Conservation (phyloP, 2,113 vertebrate genomes). For the Ptilonorhynchus violaceus region DNA sequence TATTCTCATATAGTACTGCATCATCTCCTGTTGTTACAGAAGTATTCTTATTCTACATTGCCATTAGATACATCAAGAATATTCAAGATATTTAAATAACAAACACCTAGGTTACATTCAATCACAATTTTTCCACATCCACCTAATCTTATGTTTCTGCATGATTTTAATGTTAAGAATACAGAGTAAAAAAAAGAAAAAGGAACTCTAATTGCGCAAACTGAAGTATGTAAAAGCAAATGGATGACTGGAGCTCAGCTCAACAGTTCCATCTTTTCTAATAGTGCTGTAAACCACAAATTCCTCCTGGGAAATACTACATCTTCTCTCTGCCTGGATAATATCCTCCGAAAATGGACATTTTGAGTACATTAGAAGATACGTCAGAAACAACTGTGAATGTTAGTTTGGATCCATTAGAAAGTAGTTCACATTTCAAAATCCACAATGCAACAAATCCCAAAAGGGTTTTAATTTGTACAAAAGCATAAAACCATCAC, state of each 20-base stretch:
- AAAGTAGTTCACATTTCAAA: background rate
- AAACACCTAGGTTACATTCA: background rate
- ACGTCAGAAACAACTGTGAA: background rate
- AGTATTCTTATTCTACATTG: background rate
- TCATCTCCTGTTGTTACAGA: background rate
- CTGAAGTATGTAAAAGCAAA: background rate
- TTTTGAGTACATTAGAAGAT: background rate
- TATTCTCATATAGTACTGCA: background rate
- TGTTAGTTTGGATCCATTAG: background rate
- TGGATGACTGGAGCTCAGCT: background rate
- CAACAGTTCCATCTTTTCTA: background rate
- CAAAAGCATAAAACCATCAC: background rate
- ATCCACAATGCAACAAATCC: background rate
- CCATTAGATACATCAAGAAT: background rate
- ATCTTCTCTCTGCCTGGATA: background rate
- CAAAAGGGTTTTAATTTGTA: background rate
- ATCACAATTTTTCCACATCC: background rate
- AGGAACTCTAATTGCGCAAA: background rate
- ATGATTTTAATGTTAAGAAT: background rate
- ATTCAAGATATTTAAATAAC: background rate
- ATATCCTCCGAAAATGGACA: background rate
- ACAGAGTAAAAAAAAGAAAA: background rate
- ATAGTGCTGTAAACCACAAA: background rate
- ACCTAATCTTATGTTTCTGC: background rate
- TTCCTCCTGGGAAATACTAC: background rate